Conservation (phyloP, 2,797 vertebrate genomes). For the Netta rufina region DNA sequence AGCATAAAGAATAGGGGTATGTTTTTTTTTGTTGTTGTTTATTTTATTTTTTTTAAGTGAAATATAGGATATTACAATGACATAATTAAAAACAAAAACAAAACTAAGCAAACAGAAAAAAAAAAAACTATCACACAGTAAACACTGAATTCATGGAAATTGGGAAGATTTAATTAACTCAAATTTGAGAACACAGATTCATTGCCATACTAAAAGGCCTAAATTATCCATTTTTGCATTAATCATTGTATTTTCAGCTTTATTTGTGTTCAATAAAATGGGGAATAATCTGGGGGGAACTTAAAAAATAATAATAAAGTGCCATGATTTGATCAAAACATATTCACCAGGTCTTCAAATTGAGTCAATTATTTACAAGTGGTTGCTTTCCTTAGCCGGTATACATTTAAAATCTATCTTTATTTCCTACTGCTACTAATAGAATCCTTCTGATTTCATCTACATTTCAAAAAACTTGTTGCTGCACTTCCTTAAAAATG, state of each 20-base stretch:
- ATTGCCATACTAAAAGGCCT: background rate
- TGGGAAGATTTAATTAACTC: background rate
- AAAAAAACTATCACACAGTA: background rate
- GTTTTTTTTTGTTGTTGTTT: no score
- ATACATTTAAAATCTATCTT: background rate
- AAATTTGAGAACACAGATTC: background rate
- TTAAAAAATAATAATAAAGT: background rate
- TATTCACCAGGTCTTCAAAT: background rate
- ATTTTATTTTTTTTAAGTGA: background rate
- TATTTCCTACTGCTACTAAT: background rate
- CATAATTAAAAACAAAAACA: background rate
- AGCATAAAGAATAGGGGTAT: background rate
- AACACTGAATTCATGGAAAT: background rate
- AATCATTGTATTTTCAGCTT: background rate
- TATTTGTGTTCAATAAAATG: background rate
- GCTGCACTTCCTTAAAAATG: background rate
- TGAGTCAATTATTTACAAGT: constrained; percentile 10
- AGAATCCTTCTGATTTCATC: background rate
- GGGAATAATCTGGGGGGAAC: background rate
- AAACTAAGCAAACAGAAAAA: no score
- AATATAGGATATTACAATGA: background rate
- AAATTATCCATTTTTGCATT: background rate
- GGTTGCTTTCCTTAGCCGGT: background rate
- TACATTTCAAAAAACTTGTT: background rate
- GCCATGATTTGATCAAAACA: background rate